Evolutionary conservation across 2,113 vertebrate genomes (phyloP).

Genomic region (Zosterops hypoxanthus): DNA sequence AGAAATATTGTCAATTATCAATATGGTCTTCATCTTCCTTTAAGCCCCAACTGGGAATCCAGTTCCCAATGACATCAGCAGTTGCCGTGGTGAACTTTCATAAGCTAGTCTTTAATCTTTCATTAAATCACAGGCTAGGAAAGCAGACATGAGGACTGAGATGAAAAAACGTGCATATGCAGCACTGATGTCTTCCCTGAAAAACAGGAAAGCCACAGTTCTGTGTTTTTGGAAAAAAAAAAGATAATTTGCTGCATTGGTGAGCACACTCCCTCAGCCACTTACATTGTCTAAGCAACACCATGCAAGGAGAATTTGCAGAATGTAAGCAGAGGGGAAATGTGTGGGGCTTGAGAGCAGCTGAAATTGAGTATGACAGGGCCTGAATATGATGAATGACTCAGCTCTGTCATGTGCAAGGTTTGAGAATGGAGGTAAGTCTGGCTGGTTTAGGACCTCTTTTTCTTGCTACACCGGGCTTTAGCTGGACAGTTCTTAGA

Average conservation of each 20-base stretch:
- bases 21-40: conserved; percentile 1
- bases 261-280: not conserved
- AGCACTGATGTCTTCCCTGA: not conserved
- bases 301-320: not conserved
- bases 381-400: not conserved
- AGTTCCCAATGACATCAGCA: conserved; percentile 42
- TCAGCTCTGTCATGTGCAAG: not conserved
- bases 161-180: not conserved
- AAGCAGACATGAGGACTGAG: not conserved
- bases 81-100: conserved; percentile 58
- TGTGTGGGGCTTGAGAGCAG: not conserved
- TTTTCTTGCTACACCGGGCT: not conserved
- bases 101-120: conserved; percentile 44
- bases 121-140: conserved; percentile 23
- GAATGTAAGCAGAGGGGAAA: not conserved
- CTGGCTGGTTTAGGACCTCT: not conserved
- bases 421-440: not conserved
- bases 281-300: not conserved
- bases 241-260: not conserved
- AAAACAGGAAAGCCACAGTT: not conserved
- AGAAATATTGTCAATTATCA: conserved; percentile 35
- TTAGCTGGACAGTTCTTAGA: not conserved
- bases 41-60: not conserved
- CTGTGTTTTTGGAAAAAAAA: not conserved
- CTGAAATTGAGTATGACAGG: not conserved